Evolutionary conservation across 2,113 vertebrate species (phyloP), one percentile per base, ranked within the genome.

Genomic region (Bufo bufo): DNA sequence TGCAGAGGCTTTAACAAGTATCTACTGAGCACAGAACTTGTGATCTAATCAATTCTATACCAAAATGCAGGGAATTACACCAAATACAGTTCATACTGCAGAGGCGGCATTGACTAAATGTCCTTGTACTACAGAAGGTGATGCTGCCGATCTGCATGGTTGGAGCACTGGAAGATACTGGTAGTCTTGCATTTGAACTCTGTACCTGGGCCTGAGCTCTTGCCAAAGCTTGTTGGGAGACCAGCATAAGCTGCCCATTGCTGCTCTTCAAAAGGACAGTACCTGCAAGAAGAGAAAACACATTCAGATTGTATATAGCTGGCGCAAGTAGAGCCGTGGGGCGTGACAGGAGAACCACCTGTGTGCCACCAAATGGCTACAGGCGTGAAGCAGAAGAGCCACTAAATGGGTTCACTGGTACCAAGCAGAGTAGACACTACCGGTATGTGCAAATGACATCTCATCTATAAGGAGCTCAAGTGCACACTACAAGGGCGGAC

Each of bases 221-320:
- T 77, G 95, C 92, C 92, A 98, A 90, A 86, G 96, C 95, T 94
- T 97, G 97, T 91, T 98, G 98, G 89, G 98, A 97, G 1, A 99
- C 95, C 84, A 99, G 93, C 96, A 99, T 97, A 89, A 99, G 95
- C 83, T 98, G 98, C 74, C 98, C 98, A 91, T 90, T 96, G 89
- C 96, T 96, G 91, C 97, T 99, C 92, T 96, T 95, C 91, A 99
- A 96, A 90, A 99, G 94, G 93, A 99, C 96, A 92, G 97, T 96
- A 91, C 98, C 97, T 98, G 92, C 78, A 91, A 66, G 50, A 72
- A 87, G 91, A 90, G 90, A 90, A 89, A 74, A 33, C 79, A 50
- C 13, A 9, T 79, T 13, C 47, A 61, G 5, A 52, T 5, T 52
- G 52, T 6, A 52, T 52, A 9, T 52, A 52, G 52, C 52, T 33